A percentile compares a stretch with the other conserved stretches of the same genome.
These are phyloP conservation scores for Sorex fumeus DNA, from an alignment of 2,113 vertebrate genomes.

Conservation along the genomic window DNA sequence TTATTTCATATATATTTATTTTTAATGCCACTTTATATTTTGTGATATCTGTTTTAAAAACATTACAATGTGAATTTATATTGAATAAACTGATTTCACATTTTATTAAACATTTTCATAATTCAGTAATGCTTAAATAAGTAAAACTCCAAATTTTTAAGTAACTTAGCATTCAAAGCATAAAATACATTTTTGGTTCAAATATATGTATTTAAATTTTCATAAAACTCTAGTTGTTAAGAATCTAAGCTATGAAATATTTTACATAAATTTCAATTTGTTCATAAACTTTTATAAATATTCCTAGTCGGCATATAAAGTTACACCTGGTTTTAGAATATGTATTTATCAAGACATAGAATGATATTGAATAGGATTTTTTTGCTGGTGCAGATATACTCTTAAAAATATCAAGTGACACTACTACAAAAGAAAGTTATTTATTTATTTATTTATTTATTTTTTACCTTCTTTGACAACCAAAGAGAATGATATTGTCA, in stretches of 20 bases:
- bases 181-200: slow-evolving; percentile 8
- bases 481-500: background rate
- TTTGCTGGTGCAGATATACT: background rate
- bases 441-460: too few species aligned
- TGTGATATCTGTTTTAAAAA: background rate
- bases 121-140: slow-evolving; percentile 22
- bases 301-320: slow-evolving; percentile 11
- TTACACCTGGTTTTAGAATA: slow-evolving; percentile 1
- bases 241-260: background rate
- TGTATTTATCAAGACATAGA: background rate
- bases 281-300: slow-evolving; percentile 32
- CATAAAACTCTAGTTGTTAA: background rate
- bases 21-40: background rate
- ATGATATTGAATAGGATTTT: background rate
- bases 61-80: too few species aligned
- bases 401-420: background rate
- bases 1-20: slow-evolving; percentile 19
- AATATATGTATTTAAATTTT: background rate
- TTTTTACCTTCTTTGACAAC: too few species aligned
- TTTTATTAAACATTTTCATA: slow-evolving; percentile 35
- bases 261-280: slow-evolving; percentile 16
- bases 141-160: background rate
- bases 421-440: too few species aligned
- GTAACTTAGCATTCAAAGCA: background rate
- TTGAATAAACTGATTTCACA: background rate